A percentile compares a stretch with the other conserved stretches of the same genome.
Conservation (phyloP, 2,888 invertebrate genomes). For the Nymphalis urticae region DNA sequence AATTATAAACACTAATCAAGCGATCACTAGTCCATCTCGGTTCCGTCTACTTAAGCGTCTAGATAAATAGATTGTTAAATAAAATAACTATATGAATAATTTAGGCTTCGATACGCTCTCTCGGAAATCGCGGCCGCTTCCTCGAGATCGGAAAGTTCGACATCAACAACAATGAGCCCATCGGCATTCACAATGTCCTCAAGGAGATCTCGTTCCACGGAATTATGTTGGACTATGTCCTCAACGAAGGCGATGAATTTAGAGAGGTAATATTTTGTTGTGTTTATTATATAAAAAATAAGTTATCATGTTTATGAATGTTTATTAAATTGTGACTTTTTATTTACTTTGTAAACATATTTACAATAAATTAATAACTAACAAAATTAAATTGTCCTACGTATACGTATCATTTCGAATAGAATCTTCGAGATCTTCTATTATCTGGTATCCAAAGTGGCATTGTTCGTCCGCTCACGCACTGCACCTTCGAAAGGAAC, state of each 20-base stretch:
- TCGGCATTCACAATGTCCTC: constrained; percentile 86
- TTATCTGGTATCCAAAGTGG: constrained; percentile 83
- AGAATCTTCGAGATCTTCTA: constrained; percentile 80
- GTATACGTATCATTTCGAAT: neutral
- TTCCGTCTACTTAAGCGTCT: too few species aligned
- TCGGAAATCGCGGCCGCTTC: constrained; percentile 84
- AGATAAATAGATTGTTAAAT: too few species aligned
- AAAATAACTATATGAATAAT: neutral
- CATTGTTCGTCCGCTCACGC: constrained; percentile 83
- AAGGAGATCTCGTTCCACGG: constrained; percentile 81
- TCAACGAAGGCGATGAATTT: constrained; percentile 65
- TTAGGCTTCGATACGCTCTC: constrained; percentile 77
- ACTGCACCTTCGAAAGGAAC: constrained; percentile 80
- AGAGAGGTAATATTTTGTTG: constrained; percentile 55
- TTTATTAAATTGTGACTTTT: too few species aligned
- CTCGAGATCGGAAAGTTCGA: constrained; percentile 91
- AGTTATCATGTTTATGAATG: neutral
- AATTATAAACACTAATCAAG: too few species aligned
- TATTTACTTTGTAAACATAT: neutral
- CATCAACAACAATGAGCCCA: constrained; percentile 84
- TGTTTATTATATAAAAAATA: neutral
- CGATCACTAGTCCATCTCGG: too few species aligned
- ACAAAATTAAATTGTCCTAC: too few species aligned
- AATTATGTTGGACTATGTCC: constrained; percentile 78
- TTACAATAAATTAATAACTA: too few species aligned